Evolutionary conservation across 2,888 invertebrate genomes (phyloP), one percentile per base, ranked within the genome.

Genomic region (Stegana nigrithorax): DNA sequence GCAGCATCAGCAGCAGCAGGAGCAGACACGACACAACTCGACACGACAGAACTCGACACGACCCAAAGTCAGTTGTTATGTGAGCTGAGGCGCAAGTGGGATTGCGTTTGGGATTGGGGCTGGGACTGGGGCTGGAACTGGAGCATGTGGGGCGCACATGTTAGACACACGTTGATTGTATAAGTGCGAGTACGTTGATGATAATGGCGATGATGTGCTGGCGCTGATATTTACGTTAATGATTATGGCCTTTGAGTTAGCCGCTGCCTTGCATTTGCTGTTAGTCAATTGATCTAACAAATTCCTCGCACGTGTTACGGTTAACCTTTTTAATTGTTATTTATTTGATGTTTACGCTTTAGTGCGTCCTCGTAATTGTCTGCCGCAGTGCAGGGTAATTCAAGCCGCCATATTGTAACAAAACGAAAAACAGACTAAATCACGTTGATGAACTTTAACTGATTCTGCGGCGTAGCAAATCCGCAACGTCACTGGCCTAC

Each of bases 231-330:
- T 53, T 53, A 32, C 29, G 25, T 53, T 53, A 21, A 53, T 53
- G 53, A 32, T 53, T 53, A 53, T 32, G 53, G 29, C 53, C 53
- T 26, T 45, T 45, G 45, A n/a, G 1, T 36, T n/a, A n/a, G n/a
- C 36, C 12, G 36, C 36, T 14, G 3, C 4, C 36, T 36, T 36
- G 36, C 10, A 6, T 14, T 10, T 36, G 6, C 4, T n/a, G 5
- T 36, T 36, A 6, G 36, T 36, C 4, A 4, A n/a, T 36, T 36
- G 10, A 36, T 36, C 14, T 36, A 4, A 14, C 10, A 36, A 36
- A 6, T 36, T 36, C 14, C 10, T 6, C 19, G 45, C 45, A 45
- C 45, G 45, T 45, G 21, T 19, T 45, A 21, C 45, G 14, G 14
- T n/a, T 19, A 45, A 19, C 8, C 10, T 7, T 42, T 42, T 10